Evolutionary conservation across 1,140 invertebrate species (phyloP).

Genomic region (Calephelis nemesis): DNA sequence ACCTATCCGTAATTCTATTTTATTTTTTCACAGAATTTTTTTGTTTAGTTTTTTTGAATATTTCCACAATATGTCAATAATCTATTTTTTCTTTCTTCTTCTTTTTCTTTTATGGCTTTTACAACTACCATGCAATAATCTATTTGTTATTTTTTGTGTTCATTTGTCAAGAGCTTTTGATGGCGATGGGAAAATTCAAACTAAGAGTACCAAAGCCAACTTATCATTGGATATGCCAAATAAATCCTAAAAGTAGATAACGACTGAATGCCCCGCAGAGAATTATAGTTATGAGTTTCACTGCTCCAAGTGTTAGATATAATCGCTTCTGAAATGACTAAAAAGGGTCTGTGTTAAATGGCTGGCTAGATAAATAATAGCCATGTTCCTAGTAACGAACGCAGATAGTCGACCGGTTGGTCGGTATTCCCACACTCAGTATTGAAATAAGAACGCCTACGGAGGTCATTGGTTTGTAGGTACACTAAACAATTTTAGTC

Average conservation of each 20-base stretch:
- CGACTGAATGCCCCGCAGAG: slow-evolving; percentile 4
- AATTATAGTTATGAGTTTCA: slow-evolving; percentile 14
- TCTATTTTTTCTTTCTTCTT: too few species aligned
- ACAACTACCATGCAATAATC: too few species aligned
- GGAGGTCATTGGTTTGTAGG: slow-evolving; percentile 20
- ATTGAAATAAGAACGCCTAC: slow-evolving; percentile 24
- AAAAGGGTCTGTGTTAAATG: slow-evolving; percentile 18
- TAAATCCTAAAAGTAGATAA: slow-evolving; percentile 2
- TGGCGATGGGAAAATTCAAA: too few species aligned
- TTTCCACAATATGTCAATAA: too few species aligned
- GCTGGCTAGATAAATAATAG: slow-evolving; percentile 13
- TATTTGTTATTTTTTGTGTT: too few species aligned
- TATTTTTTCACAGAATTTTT: too few species aligned
- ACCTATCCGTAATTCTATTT: too few species aligned
- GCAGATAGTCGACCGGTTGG: slow-evolving; percentile 19
- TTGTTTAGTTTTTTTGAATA: too few species aligned
- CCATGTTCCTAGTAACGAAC: slow-evolving; percentile 19
- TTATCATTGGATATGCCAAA: neutral
- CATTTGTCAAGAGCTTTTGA: too few species aligned
- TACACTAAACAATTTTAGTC: neutral
- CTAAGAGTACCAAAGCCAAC: too few species aligned
- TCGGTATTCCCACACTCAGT: slow-evolving; percentile 24
- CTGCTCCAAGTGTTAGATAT: slow-evolving; percentile 10
- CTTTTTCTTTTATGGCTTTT: too few species aligned
- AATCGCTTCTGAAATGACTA: slow-evolving; percentile 16